Evolutionary conservation across 1,140 invertebrate genomes (phyloP).

Genomic region (Zaprionus kolodkinae): DNA sequence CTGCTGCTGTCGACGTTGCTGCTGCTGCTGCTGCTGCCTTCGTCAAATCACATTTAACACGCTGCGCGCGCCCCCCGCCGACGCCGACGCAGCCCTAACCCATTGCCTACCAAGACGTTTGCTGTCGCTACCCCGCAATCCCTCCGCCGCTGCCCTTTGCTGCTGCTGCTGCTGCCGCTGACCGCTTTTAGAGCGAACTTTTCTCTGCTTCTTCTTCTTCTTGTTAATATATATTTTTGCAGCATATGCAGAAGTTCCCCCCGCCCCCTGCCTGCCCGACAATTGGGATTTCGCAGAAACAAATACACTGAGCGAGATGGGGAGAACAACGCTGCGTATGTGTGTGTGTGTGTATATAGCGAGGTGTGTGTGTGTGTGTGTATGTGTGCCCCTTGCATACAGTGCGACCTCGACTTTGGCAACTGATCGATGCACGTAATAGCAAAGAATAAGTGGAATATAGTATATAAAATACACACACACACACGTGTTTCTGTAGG

Average conservation of each 20-base stretch:
- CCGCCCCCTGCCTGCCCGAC: conserved; percentile 7
- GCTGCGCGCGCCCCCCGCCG: conserved; percentile 25
- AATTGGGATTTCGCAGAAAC: conserved; percentile 33
- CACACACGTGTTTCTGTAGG: no score
- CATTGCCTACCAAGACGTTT: conserved; percentile 26
- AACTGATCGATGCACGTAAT: conserved; percentile 59
- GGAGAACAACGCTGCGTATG: not conserved
- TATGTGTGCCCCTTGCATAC: conserved; percentile 22
- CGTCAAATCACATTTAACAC: conserved; percentile 55
- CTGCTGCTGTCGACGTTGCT: conserved; percentile 17
- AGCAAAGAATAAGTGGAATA: conserved; percentile 10
- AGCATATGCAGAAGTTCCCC: conserved; percentile 45
- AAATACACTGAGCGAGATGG: not conserved
- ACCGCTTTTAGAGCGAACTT: conserved; percentile 24
- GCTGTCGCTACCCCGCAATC: conserved; percentile 18
- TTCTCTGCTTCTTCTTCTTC: conserved; percentile 6
- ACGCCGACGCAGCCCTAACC: conserved; percentile 23
- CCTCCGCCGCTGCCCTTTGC: not conserved
- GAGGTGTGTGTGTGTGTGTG: conserved; percentile 1
- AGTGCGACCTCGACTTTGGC: conserved; percentile 67
- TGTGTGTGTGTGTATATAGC: not conserved
- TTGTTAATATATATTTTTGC: conserved; percentile 22
- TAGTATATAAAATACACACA: conserved; percentile 10
- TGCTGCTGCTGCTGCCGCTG: conserved; percentile 16
- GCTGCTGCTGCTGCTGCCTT: conserved; percentile 30